A percentile compares a stretch with the other conserved stretches of the same genome.
Conservation (phyloP, 2,888 invertebrate genomes). For the Leucophenga montana region DNA sequence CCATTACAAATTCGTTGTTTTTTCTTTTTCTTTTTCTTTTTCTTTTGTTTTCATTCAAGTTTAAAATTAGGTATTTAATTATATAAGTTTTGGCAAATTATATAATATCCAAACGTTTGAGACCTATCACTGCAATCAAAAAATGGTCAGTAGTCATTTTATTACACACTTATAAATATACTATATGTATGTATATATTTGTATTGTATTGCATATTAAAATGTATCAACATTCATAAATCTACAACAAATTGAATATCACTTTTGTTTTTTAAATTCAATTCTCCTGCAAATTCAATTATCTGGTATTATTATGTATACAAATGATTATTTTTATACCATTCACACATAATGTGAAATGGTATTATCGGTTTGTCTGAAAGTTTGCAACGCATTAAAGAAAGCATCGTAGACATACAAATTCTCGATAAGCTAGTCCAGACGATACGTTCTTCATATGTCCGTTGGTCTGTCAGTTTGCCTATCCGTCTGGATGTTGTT, state of each 20-base stretch:
- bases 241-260: constrained; percentile 7
- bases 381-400: too few species aligned
- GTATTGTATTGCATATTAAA: neutral
- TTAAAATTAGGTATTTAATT: neutral
- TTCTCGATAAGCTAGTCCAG: too few species aligned
- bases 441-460: too few species aligned
- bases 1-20: constrained; percentile 6
- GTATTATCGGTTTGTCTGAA: too few species aligned
- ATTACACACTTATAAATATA: neutral
- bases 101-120: neutral
- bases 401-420: too few species aligned
- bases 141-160: too few species aligned
- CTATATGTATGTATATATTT: neutral
- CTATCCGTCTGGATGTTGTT: too few species aligned
- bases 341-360: too few species aligned
- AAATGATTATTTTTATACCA: too few species aligned
- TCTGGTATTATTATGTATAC: too few species aligned
- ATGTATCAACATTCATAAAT: neutral
- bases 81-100: neutral
- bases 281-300: constrained; percentile 56
- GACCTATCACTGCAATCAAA: neutral
- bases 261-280: constrained; percentile 53
- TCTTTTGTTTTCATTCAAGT: neutral
- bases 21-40: too few species aligned
- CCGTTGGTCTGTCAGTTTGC: too few species aligned